A percentile compares a stretch with the other conserved stretches of the same genome.
Evolutionary conservation across 2,113 vertebrate genomes (phyloP).

Genomic region (Anhinga rufa): DNA sequence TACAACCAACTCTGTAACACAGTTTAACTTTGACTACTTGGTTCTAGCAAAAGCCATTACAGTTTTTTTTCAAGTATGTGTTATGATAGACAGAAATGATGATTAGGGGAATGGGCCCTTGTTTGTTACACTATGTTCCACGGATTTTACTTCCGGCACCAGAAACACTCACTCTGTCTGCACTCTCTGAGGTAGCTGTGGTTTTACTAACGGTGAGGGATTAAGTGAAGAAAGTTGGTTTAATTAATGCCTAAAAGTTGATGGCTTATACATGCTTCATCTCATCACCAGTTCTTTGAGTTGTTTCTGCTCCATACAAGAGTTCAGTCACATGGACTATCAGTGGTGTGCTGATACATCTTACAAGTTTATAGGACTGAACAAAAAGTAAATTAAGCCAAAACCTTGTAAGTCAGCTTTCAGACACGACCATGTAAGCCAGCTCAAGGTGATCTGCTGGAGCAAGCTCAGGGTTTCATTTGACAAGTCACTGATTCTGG

Average conservation of each 20-base stretch:
- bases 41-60: neutral
- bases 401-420: neutral
- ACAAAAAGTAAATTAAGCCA: neutral
- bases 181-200: neutral
- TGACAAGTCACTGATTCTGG: neutral
- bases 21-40: neutral
- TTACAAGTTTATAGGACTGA: neutral
- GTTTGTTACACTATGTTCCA: neutral
- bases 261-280: neutral
- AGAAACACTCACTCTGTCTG: neutral
- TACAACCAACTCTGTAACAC: neutral
- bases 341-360: neutral
- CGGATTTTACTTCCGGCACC: neutral
- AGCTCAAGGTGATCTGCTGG: neutral
- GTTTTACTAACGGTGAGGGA: neutral
- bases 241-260: neutral
- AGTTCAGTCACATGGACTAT: neutral
- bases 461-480: neutral
- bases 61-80: neutral
- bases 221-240: neutral
- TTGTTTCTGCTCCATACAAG: neutral
- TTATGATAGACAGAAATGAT: neutral
- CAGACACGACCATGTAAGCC: neutral
- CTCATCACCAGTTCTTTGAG: neutral
- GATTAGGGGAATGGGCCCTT: neutral